A percentile compares a stretch with the other conserved stretches of the same genome.
Evolutionary conservation across 2,888 invertebrate species (phyloP).

Genomic region (Agonopterix arenella): DNA sequence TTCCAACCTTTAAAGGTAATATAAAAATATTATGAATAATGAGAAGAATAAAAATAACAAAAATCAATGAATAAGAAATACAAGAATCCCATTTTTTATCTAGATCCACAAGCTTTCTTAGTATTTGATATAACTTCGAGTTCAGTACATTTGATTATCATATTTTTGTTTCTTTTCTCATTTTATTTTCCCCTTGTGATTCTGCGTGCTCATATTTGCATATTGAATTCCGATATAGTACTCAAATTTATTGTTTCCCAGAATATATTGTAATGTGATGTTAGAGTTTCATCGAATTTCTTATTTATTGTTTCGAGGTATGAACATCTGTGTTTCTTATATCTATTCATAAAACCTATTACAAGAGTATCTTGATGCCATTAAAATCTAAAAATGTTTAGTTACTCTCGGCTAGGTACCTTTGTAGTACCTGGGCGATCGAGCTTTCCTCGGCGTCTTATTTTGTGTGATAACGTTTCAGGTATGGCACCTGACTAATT

Average conservation of each 20-base stretch:
- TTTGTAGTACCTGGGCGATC: no score
- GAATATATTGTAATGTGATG: constrained; percentile 44
- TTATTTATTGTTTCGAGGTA: no score
- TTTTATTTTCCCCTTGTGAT: constrained; percentile 67
- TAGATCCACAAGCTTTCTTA: constrained; percentile 27
- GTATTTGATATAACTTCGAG: constrained; percentile 38
- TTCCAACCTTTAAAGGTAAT: no score
- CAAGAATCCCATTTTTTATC: constrained; percentile 14
- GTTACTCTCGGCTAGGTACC: no score
- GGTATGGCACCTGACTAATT: no score
- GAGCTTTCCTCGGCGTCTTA: no score
- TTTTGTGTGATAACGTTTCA: no score
- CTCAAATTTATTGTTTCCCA: constrained; percentile 58
- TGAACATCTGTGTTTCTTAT: no score
- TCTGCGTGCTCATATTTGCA: constrained; percentile 57
- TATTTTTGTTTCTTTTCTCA: constrained; percentile 55
- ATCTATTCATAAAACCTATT: no score
- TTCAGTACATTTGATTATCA: constrained; percentile 66
- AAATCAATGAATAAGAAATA: constrained; percentile 9
- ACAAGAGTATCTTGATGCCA: no score
- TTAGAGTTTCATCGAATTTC: background rate
- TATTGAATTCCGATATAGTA: constrained; percentile 67
- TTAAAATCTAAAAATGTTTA: no score
- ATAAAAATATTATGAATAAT: background rate
- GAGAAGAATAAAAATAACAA: background rate